Evolutionary conservation across 1,140 invertebrate species (phyloP), one percentile per base, ranked within the genome.

Genomic region (Tribolium madens): DNA sequence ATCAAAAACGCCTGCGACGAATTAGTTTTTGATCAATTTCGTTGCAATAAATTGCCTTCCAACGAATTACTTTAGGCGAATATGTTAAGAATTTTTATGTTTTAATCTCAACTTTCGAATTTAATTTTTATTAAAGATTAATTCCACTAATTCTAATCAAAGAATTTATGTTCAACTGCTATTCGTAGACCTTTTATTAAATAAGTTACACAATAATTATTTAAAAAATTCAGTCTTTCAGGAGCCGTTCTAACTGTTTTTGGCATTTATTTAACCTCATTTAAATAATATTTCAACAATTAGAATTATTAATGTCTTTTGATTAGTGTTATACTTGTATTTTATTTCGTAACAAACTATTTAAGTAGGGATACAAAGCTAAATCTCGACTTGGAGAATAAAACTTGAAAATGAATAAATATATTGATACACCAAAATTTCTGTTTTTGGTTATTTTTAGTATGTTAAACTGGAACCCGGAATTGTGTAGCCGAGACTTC

Each of bases 201-300:
- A 21, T 57, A 18, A 57, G 18, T 57, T 57, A 3, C 52, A 18
- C 18, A 57, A 57, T 57, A 57, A 57, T 57, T 57, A 57, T 57
- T 57, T 21, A n/a, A 57, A 57, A 57, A 50, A 57, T 57, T 26
- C 48, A 50, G 15, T 57, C 13, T 17, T 3, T 57, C 10, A 18
- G 52, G 52, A n/a, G 52, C 18, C 52, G 10, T 57, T 14, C 4
- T 9, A 52, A 52, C 1, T 14, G 17, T 47, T 10, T 47, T 7
- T 50, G 48, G 14, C 12, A 50, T 50, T 50, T 50, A 50, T 50
- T 15, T 14, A 50, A 17, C n/a, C 14, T 14, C 48, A 50, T 50
- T 50, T 50, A 50, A 50, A 50, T 50, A 50, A 50, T 50, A 50
- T 50, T 50, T 50, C 48, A 15, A 17, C 48, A 50, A 50, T 17